Percentiles rank a stretch among this genome's conserved stretches.
These are phyloP conservation scores for Eufriesea mexicana DNA, from an alignment of 1,140 invertebrate species.

Conservation along the genomic window DNA sequence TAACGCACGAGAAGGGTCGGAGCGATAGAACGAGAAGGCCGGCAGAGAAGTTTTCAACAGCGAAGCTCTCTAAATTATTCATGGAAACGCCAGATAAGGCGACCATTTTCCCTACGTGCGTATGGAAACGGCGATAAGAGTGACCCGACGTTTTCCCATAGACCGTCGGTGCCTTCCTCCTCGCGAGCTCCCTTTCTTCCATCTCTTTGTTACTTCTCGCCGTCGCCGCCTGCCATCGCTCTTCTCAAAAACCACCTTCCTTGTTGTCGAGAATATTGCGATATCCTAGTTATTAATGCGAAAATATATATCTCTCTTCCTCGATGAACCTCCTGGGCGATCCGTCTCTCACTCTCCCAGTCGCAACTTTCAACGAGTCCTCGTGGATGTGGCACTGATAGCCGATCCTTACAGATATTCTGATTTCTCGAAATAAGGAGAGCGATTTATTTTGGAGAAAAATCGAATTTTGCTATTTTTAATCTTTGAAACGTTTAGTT, in stretches of 20 bases:
- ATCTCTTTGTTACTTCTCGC: constrained; percentile 17
- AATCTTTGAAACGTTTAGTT: no score
- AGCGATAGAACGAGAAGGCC: constrained; percentile 13
- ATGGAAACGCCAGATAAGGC: constrained; percentile 70
- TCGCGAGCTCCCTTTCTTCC: not conserved
- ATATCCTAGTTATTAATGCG: constrained; percentile 3
- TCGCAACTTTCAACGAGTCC: not conserved
- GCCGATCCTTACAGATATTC: no score
- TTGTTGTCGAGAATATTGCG: not conserved
- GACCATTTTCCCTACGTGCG: constrained; percentile 67
- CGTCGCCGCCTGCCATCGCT: not conserved
- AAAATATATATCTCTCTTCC: not conserved
- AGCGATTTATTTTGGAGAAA: no score
- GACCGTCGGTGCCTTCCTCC: constrained; percentile 17
- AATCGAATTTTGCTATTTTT: no score
- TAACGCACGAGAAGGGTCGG: not conserved
- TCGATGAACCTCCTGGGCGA: not conserved
- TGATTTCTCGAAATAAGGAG: no score
- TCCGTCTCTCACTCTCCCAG: not conserved
- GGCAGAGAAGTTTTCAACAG: constrained; percentile 64
- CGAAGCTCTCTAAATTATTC: constrained; percentile 71
- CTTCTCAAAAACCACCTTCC: constrained; percentile 10
- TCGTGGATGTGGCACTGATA: not conserved
- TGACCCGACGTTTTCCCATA: constrained; percentile 57
- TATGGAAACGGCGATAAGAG: constrained; percentile 68